Evolutionary conservation across 2,113 vertebrate genomes (phyloP).

Genomic region (Ameiurus melas): DNA sequence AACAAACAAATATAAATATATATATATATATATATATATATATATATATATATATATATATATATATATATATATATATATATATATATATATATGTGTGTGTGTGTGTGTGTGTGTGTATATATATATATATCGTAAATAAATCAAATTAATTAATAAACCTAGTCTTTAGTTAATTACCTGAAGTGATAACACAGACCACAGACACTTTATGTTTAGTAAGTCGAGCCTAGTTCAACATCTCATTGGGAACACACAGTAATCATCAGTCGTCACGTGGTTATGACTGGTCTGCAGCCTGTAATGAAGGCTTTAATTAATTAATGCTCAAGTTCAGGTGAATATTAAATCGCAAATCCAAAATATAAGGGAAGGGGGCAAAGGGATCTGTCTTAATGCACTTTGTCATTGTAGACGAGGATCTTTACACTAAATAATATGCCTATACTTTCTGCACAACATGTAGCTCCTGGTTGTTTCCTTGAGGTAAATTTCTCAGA

Average conservation of each 20-base stretch:
- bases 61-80: too few species aligned
- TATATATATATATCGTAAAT: background rate
- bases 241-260: conserved; percentile 68
- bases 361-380: background rate
- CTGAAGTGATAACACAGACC: background rate
- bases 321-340: conserved; percentile 82
- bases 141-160: background rate
- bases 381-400: background rate
- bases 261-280: conserved; percentile 82
- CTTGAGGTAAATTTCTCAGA: background rate
- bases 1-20: too few species aligned
- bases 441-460: background rate
- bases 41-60: too few species aligned
- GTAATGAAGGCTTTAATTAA: conserved; percentile 86
- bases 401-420: background rate
- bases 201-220: background rate
- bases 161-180: background rate
- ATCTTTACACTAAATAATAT: background rate
- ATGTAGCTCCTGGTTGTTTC: background rate
- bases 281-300: conserved; percentile 85
- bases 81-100: too few species aligned
- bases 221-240: background rate
- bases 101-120: too few species aligned
- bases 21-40: too few species aligned
- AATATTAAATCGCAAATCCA: background rate